Conservation (phyloP, 2,888 invertebrate genomes). For the Chrysina gloriosa region DNA sequence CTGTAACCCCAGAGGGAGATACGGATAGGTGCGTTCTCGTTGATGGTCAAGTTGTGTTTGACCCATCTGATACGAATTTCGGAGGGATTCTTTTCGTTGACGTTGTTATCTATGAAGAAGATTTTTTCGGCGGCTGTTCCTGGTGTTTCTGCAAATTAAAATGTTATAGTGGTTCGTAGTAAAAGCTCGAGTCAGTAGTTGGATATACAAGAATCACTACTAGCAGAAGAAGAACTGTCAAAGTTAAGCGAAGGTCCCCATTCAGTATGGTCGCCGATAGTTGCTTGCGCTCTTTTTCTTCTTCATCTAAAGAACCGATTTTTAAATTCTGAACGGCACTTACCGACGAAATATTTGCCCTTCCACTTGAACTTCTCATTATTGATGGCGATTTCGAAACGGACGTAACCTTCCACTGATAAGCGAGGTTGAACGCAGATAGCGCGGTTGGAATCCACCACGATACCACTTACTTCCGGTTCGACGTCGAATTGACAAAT, state of each 20-base stretch:
- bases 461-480: constrained; percentile 80
- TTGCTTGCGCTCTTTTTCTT: too few species aligned
- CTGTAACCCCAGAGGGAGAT: constrained; percentile 92
- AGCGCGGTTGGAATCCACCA: constrained; percentile 84
- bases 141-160: constrained; percentile 78
- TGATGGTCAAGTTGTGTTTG: constrained; percentile 85
- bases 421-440: constrained; percentile 90
- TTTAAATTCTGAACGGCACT: constrained; percentile 59
- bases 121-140: constrained; percentile 88
- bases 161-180: neutral
- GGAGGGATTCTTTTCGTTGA: constrained; percentile 79
- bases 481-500: constrained; percentile 84
- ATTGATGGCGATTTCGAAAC: constrained; percentile 86
- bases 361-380: constrained; percentile 89
- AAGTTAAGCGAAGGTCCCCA: too few species aligned
- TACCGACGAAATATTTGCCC: constrained; percentile 91
- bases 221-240: neutral
- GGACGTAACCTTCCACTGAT: constrained; percentile 88
- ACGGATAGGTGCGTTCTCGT: constrained; percentile 79
- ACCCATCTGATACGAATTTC: constrained; percentile 87
- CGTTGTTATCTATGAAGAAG: constrained; percentile 79
- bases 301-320: too few species aligned
- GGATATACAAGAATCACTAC: too few species aligned
- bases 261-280: too few species aligned
- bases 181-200: neutral